Evolutionary conservation across 23 tunicate species (phyloP).

Genomic region (Ciona savignyi): DNA sequence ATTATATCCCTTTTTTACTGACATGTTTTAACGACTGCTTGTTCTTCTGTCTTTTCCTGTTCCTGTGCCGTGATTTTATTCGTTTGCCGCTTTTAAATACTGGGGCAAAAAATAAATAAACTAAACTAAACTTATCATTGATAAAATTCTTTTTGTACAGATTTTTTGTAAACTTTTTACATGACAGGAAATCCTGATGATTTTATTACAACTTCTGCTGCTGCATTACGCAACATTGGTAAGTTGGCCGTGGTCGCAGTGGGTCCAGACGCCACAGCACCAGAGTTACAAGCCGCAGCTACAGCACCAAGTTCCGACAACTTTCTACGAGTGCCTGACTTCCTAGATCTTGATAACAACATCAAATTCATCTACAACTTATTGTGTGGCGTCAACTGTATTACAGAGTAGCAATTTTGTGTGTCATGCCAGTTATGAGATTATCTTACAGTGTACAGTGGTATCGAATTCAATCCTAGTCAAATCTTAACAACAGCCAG

Average conservation of each 20-base stretch:
- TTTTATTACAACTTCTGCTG: not conserved
- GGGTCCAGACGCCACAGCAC: conserved; percentile 30
- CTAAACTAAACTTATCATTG: no score
- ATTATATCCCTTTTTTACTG: no score
- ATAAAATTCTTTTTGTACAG: no score
- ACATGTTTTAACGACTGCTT: no score
- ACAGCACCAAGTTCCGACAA: conserved; percentile 14
- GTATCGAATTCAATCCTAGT: not conserved
- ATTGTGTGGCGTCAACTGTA: not conserved
- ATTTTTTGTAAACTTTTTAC: no score
- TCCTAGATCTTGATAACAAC: not conserved
- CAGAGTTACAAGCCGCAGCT: conserved; percentile 4
- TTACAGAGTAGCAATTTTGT: not conserved
- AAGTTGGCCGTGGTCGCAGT: conserved; percentile 25
- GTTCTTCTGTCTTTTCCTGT: no score
- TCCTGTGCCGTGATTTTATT: no score
- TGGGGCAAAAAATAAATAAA: no score
- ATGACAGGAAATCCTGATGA: conserved; percentile 26
- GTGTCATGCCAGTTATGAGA: not conserved
- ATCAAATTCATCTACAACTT: no score
- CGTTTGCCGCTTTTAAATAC: no score
- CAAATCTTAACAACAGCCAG: no score
- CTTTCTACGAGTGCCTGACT: conserved; percentile 15
- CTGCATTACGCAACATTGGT: conserved; percentile 5
- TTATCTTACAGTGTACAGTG: not conserved